Evolutionary conservation across 1,140 invertebrate genomes (phyloP), one percentile per base, ranked within the genome.

Genomic region (Philotrypesis tridentata): DNA sequence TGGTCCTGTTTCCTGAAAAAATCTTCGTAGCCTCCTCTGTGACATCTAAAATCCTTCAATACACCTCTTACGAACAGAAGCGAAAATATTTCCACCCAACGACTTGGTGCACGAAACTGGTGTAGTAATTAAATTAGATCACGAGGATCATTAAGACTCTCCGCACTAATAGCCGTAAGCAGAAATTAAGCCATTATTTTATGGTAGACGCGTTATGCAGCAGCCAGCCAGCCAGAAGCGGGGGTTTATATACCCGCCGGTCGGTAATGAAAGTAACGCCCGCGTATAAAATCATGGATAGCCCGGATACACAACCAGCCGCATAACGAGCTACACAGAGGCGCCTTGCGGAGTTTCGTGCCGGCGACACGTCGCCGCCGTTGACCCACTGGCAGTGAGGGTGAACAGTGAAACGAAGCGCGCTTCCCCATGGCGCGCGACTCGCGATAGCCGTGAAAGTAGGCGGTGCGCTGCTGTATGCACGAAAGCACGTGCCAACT

Each of bases 191-290:
- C 40, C 17, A 70, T 75, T 8, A 76, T 25, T 65, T 55, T n/a
- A 65, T 27, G 27, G 25, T n/a, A 27, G 8, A 11, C 14, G 14
- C 55, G 14, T 65, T 23, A 12, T 27, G 27, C 27, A 65, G 31
- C n/a, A n/a, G n/a, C n/a, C n/a, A n/a, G n/a, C n/a, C n/a, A n/a
- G n/a, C n/a, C n/a, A n/a, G n/a, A n/a, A 25, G 14, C 8, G n/a
- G 5, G 8, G 33, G 4, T 33, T 33, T 31, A 29, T 31, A 29
- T 12, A 11, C 25, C 5, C 17, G 17, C 33, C 23, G 5, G 43
- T 71, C 23, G 33, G 68, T 71, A 71, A 71, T 71, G 33, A 71
- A 43, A 71, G 33, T 71, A 40, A 71, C 9, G 33, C n/a, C 33
- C 68, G 31, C n/a, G n/a, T n/a, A n/a, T 71, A 71, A 71, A 71